A percentile compares a stretch with the other conserved stretches of the same genome.
These are phyloP conservation scores for Azorinus chamasolen DNA, from an alignment of 2,888 invertebrate species.

Conservation along the genomic window DNA sequence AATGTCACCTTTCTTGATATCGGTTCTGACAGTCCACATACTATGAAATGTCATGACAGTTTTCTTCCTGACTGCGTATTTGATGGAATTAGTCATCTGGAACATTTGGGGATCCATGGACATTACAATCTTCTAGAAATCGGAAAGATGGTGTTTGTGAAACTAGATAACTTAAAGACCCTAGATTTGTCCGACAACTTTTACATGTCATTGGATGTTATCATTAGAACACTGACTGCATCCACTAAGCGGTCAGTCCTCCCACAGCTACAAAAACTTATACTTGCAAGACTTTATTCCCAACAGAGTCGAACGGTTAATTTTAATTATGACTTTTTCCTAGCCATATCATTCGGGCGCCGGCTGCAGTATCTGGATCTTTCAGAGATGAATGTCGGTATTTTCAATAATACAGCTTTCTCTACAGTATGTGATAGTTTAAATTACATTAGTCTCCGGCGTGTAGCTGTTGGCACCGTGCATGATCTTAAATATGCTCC, in stretches of 20 bases:
- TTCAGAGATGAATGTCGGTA: background rate
- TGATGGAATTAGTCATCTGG: background rate
- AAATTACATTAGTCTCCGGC: too few relatives aligned
- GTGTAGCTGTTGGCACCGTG: too few relatives aligned
- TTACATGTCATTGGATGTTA: too few relatives aligned
- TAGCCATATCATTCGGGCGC: too few relatives aligned
- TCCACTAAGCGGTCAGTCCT: too few relatives aligned
- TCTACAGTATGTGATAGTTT: background rate
- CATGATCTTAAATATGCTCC: too few relatives aligned
- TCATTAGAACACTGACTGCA: too few relatives aligned
- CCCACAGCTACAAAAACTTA: too few relatives aligned
- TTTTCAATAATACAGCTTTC: background rate
- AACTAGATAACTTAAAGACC: background rate
- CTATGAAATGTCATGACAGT: too few relatives aligned
- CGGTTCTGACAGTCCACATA: background rate
- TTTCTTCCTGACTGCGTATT: background rate
- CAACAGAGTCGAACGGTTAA: background rate
- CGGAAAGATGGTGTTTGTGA: background rate
- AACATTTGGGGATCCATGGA: conserved; percentile 11
- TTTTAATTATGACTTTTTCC: background rate
- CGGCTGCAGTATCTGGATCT: background rate
- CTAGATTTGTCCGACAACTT: too few relatives aligned
- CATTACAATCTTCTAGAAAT: too few relatives aligned
- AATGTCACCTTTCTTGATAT: conserved; percentile 1
- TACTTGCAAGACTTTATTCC: too few relatives aligned